phyloP scores from a whole-genome alignment of 2,113 vertebrate genomes.

The Tinamus guttatus region DNA sequence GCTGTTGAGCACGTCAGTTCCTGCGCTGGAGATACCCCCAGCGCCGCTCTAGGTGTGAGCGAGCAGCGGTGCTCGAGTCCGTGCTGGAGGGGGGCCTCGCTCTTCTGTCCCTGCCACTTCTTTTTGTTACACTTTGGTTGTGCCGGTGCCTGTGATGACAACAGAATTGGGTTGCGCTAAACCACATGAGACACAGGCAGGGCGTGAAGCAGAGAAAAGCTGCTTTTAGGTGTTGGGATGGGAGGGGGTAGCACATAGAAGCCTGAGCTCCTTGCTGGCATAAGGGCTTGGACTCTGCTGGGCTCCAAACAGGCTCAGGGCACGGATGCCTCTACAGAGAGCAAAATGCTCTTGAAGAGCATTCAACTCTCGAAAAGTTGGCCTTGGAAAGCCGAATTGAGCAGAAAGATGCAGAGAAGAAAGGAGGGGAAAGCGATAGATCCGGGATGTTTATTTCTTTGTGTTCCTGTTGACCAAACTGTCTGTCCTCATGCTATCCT shows the following conservation, averaged over 20 bases:
- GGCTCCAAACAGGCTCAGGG: neutral
- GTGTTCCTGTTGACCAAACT: neutral
- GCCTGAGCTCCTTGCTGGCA: neutral
- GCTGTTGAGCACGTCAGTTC: neutral
- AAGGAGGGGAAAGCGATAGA: neutral
- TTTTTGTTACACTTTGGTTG: neutral
- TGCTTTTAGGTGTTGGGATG: neutral
- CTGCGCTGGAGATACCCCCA: neutral
- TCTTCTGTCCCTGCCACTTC: neutral
- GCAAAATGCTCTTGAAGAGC: neutral
- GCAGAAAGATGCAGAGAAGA: neutral
- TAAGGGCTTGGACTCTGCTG: neutral
- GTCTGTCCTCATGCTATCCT: neutral
- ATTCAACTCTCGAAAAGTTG: neutral
- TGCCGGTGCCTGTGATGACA: neutral
- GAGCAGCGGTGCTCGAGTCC: fast-evolving
- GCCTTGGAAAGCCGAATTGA: neutral
- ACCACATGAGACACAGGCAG: neutral
- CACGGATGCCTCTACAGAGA: neutral
- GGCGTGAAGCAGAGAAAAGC: neutral
- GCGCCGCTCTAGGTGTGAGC: neutral
- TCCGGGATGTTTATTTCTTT: neutral
- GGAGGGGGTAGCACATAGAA: neutral
- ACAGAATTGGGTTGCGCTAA: neutral
- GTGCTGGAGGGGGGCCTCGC: fast-evolving